These are phyloP conservation scores for Acrocephalus arundinaceus DNA, from an alignment of 2,113 vertebrate species.

Conservation along the genomic window DNA sequence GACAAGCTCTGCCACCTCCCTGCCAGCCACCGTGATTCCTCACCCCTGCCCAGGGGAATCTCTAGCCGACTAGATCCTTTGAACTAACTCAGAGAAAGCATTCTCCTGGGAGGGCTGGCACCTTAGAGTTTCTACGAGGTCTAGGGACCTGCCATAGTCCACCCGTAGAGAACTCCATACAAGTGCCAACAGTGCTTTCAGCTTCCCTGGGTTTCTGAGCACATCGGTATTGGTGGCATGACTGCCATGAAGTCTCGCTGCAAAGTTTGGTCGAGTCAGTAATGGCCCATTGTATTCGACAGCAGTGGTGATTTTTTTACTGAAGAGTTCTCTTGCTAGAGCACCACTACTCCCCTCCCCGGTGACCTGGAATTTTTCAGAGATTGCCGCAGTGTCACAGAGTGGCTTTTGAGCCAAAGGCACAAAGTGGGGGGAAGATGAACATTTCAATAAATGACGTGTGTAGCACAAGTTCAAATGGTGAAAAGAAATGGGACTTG, in stretches of 20 bases:
- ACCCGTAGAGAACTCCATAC: background rate
- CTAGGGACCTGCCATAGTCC: background rate
- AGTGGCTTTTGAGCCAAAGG: slow-evolving; percentile 58
- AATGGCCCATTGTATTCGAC: background rate
- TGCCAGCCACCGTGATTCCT: background rate
- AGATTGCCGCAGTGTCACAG: background rate
- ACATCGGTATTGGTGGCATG: background rate
- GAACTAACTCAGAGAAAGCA: background rate
- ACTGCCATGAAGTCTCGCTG: background rate
- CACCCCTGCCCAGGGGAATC: background rate
- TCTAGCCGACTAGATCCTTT: background rate
- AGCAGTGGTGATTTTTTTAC: background rate
- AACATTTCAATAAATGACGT: slow-evolving; percentile 44
- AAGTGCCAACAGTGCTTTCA: background rate
- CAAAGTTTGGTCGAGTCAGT: background rate
- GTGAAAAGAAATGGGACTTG: slow-evolving; percentile 20
- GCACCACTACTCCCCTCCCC: background rate
- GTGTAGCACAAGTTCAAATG: slow-evolving; percentile 5
- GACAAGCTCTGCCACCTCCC: background rate
- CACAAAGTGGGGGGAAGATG: background rate
- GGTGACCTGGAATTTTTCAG: slow-evolving; percentile 32
- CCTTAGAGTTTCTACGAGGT: background rate
- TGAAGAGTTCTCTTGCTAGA: background rate
- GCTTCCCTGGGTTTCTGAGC: background rate
- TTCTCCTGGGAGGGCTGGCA: background rate